Conservation (phyloP, 2,113 vertebrate species). For the Lepidothrix coronata region DNA sequence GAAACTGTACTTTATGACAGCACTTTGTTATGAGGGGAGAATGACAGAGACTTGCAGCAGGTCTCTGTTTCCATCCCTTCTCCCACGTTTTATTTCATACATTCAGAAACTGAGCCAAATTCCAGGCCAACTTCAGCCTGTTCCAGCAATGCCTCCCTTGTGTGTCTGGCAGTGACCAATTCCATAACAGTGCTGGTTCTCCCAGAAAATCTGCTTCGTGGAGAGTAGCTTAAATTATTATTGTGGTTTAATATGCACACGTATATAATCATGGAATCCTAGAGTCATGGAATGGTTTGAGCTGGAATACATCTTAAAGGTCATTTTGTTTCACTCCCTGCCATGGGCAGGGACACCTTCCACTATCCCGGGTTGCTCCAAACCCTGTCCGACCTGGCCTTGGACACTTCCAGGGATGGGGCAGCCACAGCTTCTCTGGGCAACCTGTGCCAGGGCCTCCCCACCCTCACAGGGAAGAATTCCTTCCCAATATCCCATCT, state of each 20-base stretch:
- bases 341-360: background rate
- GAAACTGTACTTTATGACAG: background rate
- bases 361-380: background rate
- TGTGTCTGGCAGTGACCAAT: background rate
- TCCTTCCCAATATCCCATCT: background rate
- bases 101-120: background rate
- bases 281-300: background rate
- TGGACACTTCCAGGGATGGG: background rate
- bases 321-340: fast-evolving
- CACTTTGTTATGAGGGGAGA: background rate
- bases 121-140: fast-evolving
- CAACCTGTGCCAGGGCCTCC: background rate
- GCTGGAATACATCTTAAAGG: background rate
- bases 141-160: fast-evolving
- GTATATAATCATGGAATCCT: fast-evolving
- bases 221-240: background rate
- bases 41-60: background rate
- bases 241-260: fast-evolving
- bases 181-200: background rate
- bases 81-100: background rate
- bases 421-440: background rate
- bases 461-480: background rate
- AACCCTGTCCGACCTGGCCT: background rate
- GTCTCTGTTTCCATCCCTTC: background rate
- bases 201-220: background rate